Conservation (phyloP, 2,113 vertebrate species). For the Formicarius rufipectus region DNA sequence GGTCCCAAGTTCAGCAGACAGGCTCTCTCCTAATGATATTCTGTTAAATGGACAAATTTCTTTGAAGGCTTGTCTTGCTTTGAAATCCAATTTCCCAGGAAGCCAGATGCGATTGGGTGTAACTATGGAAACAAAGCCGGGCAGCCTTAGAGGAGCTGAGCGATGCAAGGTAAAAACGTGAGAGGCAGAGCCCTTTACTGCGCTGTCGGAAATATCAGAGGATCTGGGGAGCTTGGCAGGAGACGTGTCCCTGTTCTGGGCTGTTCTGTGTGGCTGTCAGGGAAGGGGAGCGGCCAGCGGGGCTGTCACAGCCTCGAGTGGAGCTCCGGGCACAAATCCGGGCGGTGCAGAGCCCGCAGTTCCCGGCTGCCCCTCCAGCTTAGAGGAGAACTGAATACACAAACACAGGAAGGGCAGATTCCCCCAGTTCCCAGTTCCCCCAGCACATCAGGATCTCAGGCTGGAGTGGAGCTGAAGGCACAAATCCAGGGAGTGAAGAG, state of each 20-base stretch:
- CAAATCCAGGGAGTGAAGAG: neutral
- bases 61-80: conserved; percentile 77
- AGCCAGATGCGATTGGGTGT: conserved; percentile 71
- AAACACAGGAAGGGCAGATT: neutral
- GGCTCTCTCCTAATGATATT: conserved; percentile 73
- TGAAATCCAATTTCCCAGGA: conserved; percentile 77
- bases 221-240: conserved; percentile 66
- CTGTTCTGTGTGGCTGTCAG: conserved; percentile 67
- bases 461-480: neutral
- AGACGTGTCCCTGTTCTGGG: conserved; percentile 7
- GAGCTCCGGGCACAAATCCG: conserved; percentile 26
- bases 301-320: neutral
- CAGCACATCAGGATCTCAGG: neutral
- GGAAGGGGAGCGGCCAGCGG: conserved; percentile 46
- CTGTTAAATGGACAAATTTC: conserved; percentile 80
- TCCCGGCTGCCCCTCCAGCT: neutral
- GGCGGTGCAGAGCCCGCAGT: neutral
- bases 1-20: conserved; percentile 64
- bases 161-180: conserved; percentile 25
- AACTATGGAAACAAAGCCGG: conserved; percentile 77
- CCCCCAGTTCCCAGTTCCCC: neutral
- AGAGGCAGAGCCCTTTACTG: conserved; percentile 44
- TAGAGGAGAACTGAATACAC: neutral
- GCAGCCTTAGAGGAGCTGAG: conserved; percentile 61
- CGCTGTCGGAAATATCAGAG: conserved; percentile 64